These are phyloP conservation scores for Melanocharis versteri DNA, from an alignment of 2,113 vertebrate species.

Conservation along the genomic window DNA sequence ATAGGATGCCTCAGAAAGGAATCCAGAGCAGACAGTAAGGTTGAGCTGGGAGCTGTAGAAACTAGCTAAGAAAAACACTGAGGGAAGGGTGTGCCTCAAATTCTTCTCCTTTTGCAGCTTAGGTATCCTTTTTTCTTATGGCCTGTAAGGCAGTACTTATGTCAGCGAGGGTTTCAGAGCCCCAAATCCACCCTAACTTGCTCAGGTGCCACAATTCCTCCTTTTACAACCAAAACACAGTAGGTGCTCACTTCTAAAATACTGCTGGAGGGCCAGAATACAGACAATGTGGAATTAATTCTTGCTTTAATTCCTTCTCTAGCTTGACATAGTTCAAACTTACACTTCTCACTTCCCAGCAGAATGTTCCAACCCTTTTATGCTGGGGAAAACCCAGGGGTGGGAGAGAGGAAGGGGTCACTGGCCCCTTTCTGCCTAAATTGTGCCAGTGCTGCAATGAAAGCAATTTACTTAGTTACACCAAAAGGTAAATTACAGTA, in stretches of 20 bases:
- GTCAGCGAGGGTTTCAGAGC: neutral
- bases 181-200: neutral
- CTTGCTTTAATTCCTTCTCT: neutral
- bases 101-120: neutral
- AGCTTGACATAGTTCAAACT: neutral
- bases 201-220: neutral
- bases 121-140: neutral
- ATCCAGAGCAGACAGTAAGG: neutral
- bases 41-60: conserved; percentile 17
- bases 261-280: neutral
- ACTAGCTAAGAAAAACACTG: conserved; percentile 34
- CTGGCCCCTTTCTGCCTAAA: neutral
- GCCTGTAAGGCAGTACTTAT: neutral
- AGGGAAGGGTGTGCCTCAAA: conserved; percentile 23
- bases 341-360: neutral
- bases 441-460: neutral
- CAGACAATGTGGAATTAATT: neutral
- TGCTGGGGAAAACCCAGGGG: neutral
- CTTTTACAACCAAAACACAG: neutral
- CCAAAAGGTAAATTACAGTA: neutral
- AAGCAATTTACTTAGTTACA: neutral
- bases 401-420: neutral
- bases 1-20: neutral
- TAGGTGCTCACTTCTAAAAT: neutral
- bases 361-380: neutral